Conservation (phyloP, 2,797 vertebrate genomes). For the Platalea minor region DNA sequence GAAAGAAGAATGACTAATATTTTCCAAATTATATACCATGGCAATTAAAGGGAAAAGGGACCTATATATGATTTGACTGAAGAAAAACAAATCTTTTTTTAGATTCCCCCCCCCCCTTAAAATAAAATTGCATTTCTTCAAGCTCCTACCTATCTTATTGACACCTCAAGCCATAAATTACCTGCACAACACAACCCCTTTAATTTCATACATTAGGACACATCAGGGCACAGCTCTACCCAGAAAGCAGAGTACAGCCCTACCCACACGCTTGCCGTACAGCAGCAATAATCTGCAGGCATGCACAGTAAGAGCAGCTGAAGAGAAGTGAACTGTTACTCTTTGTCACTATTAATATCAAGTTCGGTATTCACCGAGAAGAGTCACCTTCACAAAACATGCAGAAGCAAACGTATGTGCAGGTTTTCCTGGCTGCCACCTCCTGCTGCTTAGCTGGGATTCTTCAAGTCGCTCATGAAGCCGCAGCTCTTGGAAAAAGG, state of each 20-base stretch:
- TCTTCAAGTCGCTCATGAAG: neutral
- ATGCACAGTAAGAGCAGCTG: neutral
- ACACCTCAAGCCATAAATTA: neutral
- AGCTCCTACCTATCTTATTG: neutral
- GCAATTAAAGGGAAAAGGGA: neutral
- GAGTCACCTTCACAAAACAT: neutral
- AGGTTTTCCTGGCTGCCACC: neutral
- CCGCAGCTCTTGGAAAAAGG: neutral
- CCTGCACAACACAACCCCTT: neutral
- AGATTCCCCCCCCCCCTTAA: neutral
- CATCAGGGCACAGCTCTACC: neutral
- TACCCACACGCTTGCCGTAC: accelerated
- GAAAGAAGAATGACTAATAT: conserved; percentile 26
- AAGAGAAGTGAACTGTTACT: neutral
- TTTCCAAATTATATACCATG: neutral
- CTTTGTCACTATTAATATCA: neutral
- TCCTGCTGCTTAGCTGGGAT: neutral
- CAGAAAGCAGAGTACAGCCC: neutral
- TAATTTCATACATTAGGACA: neutral
- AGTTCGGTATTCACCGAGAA: neutral
- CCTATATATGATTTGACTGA: neutral
- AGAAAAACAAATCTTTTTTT: neutral
- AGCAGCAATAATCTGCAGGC: neutral
- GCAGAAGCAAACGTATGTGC: neutral
- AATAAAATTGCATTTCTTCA: neutral